These are phyloP conservation scores for Mamestra configurata DNA, from an alignment of 1,140 invertebrate genomes.

Conservation along the genomic window DNA sequence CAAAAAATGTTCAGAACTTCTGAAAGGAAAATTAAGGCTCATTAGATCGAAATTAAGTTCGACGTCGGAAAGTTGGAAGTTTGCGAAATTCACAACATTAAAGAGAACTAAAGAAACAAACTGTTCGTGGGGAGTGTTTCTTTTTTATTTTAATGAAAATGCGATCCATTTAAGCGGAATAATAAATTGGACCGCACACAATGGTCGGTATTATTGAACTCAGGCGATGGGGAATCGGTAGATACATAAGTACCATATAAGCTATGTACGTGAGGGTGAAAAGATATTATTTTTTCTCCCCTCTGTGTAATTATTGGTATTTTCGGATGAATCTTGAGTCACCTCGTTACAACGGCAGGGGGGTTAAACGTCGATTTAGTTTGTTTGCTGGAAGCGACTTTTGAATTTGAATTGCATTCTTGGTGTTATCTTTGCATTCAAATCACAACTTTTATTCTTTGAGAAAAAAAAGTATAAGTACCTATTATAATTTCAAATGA, in stretches of 20 bases:
- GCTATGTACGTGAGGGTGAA: constrained; percentile 61
- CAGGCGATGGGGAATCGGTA: constrained; percentile 8
- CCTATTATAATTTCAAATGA: too few species aligned
- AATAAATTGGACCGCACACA: constrained; percentile 13
- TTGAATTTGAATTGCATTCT: background rate
- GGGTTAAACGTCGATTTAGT: constrained; percentile 26
- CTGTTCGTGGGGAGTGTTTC: background rate
- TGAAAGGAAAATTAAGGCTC: constrained; percentile 42
- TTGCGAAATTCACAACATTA: constrained; percentile 33
- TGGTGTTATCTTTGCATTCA: background rate
- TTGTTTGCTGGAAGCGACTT: background rate
- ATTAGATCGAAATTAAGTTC: constrained; percentile 43
- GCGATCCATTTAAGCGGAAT: constrained; percentile 24
- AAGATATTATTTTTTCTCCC: constrained; percentile 70
- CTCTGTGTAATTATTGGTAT: constrained; percentile 79
- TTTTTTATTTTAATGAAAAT: constrained; percentile 31
- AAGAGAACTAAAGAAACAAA: constrained; percentile 34
- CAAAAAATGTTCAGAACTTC: constrained; percentile 35
- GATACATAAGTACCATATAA: constrained; percentile 4
- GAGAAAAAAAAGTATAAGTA: too few species aligned
- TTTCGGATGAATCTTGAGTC: constrained; percentile 76
- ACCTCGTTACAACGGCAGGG: constrained; percentile 70
- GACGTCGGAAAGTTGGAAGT: constrained; percentile 27
- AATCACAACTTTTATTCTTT: too few species aligned
- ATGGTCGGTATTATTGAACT: constrained; percentile 20